These are phyloP conservation scores for Orbicella faveolata DNA, from an alignment of 64 coral and sea anemone species.

Conservation along the genomic window DNA sequence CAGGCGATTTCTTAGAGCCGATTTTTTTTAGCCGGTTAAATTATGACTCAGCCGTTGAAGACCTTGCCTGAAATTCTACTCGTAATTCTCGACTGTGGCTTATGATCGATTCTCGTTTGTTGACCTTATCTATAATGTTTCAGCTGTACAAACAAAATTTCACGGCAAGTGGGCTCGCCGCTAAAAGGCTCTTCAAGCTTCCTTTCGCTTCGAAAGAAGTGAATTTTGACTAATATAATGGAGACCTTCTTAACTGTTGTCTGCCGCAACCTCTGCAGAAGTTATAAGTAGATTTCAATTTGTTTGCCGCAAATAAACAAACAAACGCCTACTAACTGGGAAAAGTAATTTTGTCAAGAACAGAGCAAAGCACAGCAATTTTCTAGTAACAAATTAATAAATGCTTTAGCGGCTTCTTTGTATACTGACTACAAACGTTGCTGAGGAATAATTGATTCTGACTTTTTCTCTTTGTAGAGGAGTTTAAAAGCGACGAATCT, in stretches of 20 bases:
- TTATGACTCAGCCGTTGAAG: background rate
- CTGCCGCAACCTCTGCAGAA: background rate
- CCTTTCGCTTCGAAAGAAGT: background rate
- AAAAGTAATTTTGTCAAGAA: slow-evolving; percentile 37
- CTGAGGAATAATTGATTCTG: slow-evolving; percentile 5
- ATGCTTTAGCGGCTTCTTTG: background rate
- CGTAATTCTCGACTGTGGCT: background rate
- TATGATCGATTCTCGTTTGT: slow-evolving; percentile 3
- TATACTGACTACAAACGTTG: background rate
- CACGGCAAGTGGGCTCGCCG: background rate
- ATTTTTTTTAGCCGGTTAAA: no score
- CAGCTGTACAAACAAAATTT: slow-evolving; percentile 32
- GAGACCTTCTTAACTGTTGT: background rate
- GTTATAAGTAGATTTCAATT: slow-evolving; percentile 2
- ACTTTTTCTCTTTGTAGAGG: background rate
- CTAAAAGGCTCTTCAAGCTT: background rate
- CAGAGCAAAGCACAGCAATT: slow-evolving; percentile 4
- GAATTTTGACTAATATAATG: background rate
- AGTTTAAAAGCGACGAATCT: background rate
- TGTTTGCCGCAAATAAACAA: slow-evolving; percentile 25
- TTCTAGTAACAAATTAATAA: slow-evolving; percentile 45
- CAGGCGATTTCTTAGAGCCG: no score
- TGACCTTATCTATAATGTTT: slow-evolving; percentile 21
- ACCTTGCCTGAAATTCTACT: background rate
- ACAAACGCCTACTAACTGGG: background rate